phyloP scores from a whole-genome alignment of 1,140 invertebrate species.

The Penaeus indicus region DNA sequence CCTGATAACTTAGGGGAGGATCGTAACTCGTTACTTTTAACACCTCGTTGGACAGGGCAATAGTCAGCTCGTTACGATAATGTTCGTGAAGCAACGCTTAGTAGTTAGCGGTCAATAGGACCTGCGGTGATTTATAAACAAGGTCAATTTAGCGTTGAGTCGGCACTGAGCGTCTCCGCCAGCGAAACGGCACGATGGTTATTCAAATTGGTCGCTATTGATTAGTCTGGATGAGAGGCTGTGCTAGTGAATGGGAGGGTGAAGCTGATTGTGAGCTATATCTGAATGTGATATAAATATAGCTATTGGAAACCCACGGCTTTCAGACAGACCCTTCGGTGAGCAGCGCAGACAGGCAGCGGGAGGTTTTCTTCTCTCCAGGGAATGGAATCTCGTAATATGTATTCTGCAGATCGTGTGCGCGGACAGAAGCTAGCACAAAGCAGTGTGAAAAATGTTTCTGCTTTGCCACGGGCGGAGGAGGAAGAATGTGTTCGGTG shows the following conservation, averaged over 20 bases:
- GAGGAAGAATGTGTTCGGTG: too few relatives aligned
- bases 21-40: slow-evolving; percentile 52
- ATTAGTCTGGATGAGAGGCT: slow-evolving; percentile 1
- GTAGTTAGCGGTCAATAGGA: slow-evolving; percentile 35
- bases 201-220: slow-evolving; percentile 26
- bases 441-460: too few relatives aligned
- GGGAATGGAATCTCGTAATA: too few relatives aligned
- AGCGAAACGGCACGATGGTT: neutral
- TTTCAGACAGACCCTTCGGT: too few relatives aligned
- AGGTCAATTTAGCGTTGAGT: slow-evolving; percentile 35
- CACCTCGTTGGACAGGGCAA: slow-evolving; percentile 43
- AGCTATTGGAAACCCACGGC: too few relatives aligned
- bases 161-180: neutral
- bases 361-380: too few relatives aligned
- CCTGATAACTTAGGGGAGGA: slow-evolving; percentile 24
- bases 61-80: slow-evolving; percentile 46
- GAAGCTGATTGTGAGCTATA: neutral
- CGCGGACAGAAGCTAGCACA: too few relatives aligned
- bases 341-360: too few relatives aligned
- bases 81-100: slow-evolving; percentile 24
- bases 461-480: too few relatives aligned
- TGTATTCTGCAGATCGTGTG: too few relatives aligned
- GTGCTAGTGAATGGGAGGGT: neutral
- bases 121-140: slow-evolving; percentile 39
- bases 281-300: neutral